Evolutionary conservation across 2,113 vertebrate species (phyloP).

Genomic region (Morone chrysops): DNA sequence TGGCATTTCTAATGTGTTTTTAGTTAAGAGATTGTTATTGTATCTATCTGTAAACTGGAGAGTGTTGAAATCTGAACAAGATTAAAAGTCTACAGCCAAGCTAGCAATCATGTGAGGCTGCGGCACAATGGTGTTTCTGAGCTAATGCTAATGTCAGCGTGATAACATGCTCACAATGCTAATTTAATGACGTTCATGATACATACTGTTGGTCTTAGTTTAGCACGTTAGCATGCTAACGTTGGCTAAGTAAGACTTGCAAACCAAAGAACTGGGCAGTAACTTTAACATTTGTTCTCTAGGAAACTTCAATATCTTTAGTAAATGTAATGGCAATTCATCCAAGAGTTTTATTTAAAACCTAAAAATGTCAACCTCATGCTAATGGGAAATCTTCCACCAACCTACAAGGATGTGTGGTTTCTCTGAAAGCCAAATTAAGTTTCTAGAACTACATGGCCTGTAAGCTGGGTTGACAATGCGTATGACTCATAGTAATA

Average conservation of each 20-base stretch:
- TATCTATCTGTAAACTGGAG: not conserved
- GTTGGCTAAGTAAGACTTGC: not conserved
- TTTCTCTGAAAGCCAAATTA: too few species aligned
- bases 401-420: too few species aligned
- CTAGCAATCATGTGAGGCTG: not conserved
- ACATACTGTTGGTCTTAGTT: too few species aligned
- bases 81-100: not conserved
- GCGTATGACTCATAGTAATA: too few species aligned
- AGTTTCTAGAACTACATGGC: too few species aligned
- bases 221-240: not conserved
- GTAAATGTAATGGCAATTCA: not conserved
- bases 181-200: too few species aligned
- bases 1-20: not conserved
- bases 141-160: too few species aligned
- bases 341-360: not conserved
- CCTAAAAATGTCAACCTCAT: too few species aligned
- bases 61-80: not conserved
- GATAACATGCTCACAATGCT: too few species aligned
- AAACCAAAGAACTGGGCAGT: not conserved
- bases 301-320: not conserved
- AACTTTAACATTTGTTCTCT: too few species aligned
- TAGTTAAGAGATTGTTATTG: not conserved
- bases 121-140: not conserved
- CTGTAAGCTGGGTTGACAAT: too few species aligned
- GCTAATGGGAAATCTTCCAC: too few species aligned